These are phyloP conservation scores for Urocynchramus pylzowi DNA, from an alignment of 2,113 vertebrate genomes.

Conservation along the genomic window DNA sequence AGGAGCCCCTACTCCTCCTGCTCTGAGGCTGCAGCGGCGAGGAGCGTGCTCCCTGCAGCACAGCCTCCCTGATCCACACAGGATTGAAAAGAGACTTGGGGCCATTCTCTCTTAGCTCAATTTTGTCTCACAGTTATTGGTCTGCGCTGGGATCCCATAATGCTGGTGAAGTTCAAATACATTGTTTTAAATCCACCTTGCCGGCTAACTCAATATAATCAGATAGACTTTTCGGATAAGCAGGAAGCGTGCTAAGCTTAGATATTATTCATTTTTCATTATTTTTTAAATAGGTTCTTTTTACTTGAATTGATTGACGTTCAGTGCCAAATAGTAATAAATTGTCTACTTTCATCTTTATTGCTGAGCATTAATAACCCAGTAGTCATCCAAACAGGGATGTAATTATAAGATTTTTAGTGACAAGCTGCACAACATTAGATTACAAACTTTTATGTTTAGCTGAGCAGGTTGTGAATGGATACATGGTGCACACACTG, in stretches of 20 bases:
- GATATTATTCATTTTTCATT: neutral
- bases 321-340: conserved; percentile 47
- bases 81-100: neutral
- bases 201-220: neutral
- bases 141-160: neutral
- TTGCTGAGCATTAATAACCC: conserved; percentile 44
- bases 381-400: neutral
- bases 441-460: neutral
- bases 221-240: neutral
- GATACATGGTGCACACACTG: fast-evolving
- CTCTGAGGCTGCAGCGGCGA: neutral
- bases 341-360: conserved; percentile 44
- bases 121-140: neutral
- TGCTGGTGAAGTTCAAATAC: neutral
- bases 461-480: neutral
- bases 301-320: conserved; percentile 22
- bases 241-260: neutral
- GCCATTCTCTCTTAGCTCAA: neutral
- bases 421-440: neutral
- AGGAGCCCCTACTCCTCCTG: neutral
- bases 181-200: conserved; percentile 1
- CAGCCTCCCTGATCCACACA: neutral
- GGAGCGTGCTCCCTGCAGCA: neutral
- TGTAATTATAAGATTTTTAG: conserved; percentile 4
- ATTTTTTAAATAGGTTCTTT: conserved; percentile 12